A percentile compares a stretch with the other conserved stretches of the same genome.
Conservation (phyloP, 1,140 invertebrate genomes). For the Drosophila triauraria region DNA sequence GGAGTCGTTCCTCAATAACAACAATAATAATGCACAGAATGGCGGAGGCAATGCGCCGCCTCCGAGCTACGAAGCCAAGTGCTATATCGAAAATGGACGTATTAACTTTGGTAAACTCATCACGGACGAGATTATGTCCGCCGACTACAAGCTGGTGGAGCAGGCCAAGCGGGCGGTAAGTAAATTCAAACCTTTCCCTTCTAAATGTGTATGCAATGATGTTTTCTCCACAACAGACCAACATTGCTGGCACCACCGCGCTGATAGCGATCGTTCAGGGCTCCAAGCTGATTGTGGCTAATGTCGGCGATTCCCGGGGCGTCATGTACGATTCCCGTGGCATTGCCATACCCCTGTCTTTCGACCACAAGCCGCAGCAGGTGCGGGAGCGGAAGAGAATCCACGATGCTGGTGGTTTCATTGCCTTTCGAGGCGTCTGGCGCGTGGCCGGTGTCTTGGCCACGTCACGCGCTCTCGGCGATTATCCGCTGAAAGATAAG, state of each 20-base stretch:
- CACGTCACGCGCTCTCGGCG: constrained; percentile 96
- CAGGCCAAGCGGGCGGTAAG: constrained; percentile 91
- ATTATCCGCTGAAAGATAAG: constrained; percentile 96
- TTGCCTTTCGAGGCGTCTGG: constrained; percentile 98
- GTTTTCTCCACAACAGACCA: constrained; percentile 78
- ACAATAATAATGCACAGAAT: constrained; percentile 69
- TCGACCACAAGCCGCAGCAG: constrained; percentile 98
- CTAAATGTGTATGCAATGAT: background rate
- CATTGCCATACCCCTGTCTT: constrained; percentile 95
- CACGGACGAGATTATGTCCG: constrained; percentile 93
- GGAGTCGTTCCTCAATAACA: constrained; percentile 66
- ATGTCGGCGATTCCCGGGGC: constrained; percentile 97
- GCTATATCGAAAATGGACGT: constrained; percentile 89
- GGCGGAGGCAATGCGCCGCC: constrained; percentile 45
- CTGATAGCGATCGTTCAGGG: constrained; percentile 94
- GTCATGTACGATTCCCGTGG: constrained; percentile 97
- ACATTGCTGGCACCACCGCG: constrained; percentile 97
- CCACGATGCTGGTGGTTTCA: constrained; percentile 96
- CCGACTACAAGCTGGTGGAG: constrained; percentile 92
- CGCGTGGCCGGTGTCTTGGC: constrained; percentile 97
- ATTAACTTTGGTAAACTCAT: constrained; percentile 93
- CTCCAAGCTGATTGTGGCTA: constrained; percentile 94
- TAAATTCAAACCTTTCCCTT: fast-evolving
- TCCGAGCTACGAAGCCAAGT: constrained; percentile 85
- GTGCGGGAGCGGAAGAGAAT: constrained; percentile 95